These are phyloP conservation scores for Phyllotis vaccarum DNA, from an alignment of 2,797 vertebrate species.

Conservation along the genomic window DNA sequence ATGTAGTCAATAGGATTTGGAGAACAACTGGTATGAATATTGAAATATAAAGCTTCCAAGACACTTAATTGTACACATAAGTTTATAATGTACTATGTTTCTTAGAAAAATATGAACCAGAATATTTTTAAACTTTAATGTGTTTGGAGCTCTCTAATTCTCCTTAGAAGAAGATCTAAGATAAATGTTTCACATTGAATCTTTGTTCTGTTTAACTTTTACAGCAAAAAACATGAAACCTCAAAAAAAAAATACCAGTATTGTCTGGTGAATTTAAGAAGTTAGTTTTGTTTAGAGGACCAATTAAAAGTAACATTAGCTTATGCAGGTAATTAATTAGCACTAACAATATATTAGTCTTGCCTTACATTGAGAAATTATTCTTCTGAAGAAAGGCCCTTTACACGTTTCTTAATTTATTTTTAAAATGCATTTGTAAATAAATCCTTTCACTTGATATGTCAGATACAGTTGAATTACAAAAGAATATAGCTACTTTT, in stretches of 20 bases:
- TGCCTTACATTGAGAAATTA: not conserved
- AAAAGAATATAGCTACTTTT: not conserved
- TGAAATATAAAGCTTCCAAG: not conserved
- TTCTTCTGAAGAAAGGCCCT: not conserved
- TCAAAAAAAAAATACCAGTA: not conserved
- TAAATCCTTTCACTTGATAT: not conserved
- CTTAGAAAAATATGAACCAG: not conserved
- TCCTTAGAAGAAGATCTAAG: not conserved
- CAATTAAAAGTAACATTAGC: not conserved
- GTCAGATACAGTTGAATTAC: not conserved
- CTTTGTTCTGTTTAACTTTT: not conserved
- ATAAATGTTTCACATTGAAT: not conserved
- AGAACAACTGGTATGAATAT: not conserved
- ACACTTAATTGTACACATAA: not conserved
- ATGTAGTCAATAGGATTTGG: not conserved
- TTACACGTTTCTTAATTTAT: constrained; percentile 1
- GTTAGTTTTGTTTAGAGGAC: not conserved
- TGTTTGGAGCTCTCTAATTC: accelerated
- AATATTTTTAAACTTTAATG: not conserved
- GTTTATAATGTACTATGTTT: not conserved
- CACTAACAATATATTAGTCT: not conserved
- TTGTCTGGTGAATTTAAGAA: not conserved
- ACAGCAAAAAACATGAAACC: not conserved
- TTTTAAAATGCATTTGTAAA: not conserved
- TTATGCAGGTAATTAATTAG: not conserved